Base-by-base conservation (phyloP, 2,113 vertebrate species). In the Gallinago jamesoni region DNA sequence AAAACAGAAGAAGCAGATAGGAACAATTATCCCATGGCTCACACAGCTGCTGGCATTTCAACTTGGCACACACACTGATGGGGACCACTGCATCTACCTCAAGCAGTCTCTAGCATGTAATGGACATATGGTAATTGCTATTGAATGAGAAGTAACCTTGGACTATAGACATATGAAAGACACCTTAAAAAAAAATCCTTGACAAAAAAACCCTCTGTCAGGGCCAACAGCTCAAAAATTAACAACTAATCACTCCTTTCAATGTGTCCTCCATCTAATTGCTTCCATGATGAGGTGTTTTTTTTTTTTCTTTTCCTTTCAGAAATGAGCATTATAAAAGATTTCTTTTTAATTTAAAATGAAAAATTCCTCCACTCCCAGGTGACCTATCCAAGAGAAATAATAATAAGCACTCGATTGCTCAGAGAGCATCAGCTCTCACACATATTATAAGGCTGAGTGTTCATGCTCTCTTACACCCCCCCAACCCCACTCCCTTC, bases 301-400 rank as follows among this genome's bases (percentile, higher is more conserved):
- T 3, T 22, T 3, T 22, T 63, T 1, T 21, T 78, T 56, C 67
- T 87, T 89, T 69, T 30, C 9, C 91, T 96, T 94, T 96, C 81
- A 94, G 90, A 95, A 97, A 88, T 69, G 87, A 97, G 85, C 67
- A 94, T 97, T 93, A 90, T 90, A 95, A 95, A 94, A 96, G 96
- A 97, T 84, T 95, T 96, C 86, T 96, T 92, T 97, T 96, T 96
- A 96, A 97, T 97, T 97, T 95, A 92, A 90, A 97, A 95, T 98
- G 95, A 96, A 94, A 97, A 96, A 94, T 93, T 94, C 90, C 91
- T 93, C 87, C 63, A 60, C 84, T 96, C 95, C 95, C 91, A 88
- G 76, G 91, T 97, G 93, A 90, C 83, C 90, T 93, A 90, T 95
- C 95, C 95, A 92, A 97, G 92, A 97, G 95, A 96, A 96, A 92